These are phyloP conservation scores for Pecten maximus DNA, from an alignment of 2,888 invertebrate genomes.

Conservation along the genomic window DNA sequence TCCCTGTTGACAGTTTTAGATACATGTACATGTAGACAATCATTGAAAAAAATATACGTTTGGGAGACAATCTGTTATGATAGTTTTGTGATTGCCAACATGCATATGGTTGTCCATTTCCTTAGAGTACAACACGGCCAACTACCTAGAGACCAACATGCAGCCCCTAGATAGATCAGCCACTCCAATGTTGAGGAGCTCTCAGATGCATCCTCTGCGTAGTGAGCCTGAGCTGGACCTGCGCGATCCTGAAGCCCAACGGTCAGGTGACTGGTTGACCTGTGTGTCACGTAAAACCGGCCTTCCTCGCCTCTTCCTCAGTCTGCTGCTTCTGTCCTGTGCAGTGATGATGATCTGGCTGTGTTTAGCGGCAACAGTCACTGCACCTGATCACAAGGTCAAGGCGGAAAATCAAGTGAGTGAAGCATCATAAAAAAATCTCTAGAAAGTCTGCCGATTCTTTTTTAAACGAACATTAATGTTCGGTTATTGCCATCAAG, in stretches of 20 bases:
- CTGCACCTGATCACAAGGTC: conserved; percentile 78
- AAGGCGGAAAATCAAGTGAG: conserved; percentile 65
- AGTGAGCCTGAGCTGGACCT: conserved; percentile 61
- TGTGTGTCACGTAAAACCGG: conserved; percentile 83
- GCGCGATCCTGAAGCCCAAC: conserved; percentile 58
- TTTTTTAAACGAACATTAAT: no score
- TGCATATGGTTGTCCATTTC: background rate
- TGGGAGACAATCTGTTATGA: no score
- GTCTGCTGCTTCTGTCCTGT: conserved; percentile 83
- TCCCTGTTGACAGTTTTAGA: no score
- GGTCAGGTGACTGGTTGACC: conserved; percentile 73
- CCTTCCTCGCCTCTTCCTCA: conserved; percentile 83
- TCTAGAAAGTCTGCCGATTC: no score
- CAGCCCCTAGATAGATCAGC: conserved; percentile 77
- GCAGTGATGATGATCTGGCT: conserved; percentile 84
- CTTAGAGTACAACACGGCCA: conserved; percentile 74
- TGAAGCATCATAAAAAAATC: background rate
- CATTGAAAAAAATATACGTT: no score
- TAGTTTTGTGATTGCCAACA: background rate
- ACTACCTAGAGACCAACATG: conserved; percentile 77
- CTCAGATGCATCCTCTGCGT: conserved; percentile 68
- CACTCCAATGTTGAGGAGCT: conserved; percentile 75
- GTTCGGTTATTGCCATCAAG: no score
- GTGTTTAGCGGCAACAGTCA: conserved; percentile 82
- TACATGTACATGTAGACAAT: no score